Evolutionary conservation across 2,888 invertebrate genomes (phyloP), one percentile per base, ranked within the genome.

Genomic region (Herminia tarsipennalis): DNA sequence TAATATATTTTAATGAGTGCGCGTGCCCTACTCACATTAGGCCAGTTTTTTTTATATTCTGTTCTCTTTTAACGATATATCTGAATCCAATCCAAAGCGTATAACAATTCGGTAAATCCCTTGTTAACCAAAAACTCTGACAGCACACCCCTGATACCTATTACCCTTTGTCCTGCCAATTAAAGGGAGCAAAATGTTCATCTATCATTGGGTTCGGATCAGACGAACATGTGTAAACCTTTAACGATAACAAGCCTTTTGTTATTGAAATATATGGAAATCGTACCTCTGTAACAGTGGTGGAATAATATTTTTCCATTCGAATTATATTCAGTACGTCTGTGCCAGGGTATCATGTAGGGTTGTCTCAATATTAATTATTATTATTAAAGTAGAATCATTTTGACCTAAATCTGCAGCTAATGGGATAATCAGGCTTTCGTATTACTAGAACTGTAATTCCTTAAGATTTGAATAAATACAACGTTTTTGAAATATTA

Each of bases 251-350:
- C 53, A 56, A 39, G 21, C 36, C 39, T 61, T 60, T 65, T 65
- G 53, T 63, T 54, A 60, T 61, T 65, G 41, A 65, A 65, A 60
- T 60, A 33, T 57, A 61, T 65, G 54, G 45, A 57, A 65, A 62
- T 60, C 39, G 46, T 48, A 41, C 38, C 32, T 34, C 6, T 33
- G 41, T 53, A 65, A 47, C 50, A 53, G 40, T 53, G 39, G n/a
- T 44, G 38, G 30, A 52, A 60, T 45, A 48, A 64, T 37, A 48
- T 50, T 54, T 53, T 58, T 29, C 4, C 1, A 16, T 35, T 8
- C 1, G 6, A 10, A n/a, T n/a, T n/a, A n/a, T n/a, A n/a, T n/a
- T n/a, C n/a, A n/a, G n/a, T n/a, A n/a, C n/a, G n/a, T n/a, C n/a
- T n/a, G n/a, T n/a, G n/a, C n/a, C n/a, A n/a, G n/a, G n/a, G n/a